These are phyloP conservation scores for Ophion costatus DNA, from an alignment of 2,888 invertebrate genomes.

Conservation along the genomic window DNA sequence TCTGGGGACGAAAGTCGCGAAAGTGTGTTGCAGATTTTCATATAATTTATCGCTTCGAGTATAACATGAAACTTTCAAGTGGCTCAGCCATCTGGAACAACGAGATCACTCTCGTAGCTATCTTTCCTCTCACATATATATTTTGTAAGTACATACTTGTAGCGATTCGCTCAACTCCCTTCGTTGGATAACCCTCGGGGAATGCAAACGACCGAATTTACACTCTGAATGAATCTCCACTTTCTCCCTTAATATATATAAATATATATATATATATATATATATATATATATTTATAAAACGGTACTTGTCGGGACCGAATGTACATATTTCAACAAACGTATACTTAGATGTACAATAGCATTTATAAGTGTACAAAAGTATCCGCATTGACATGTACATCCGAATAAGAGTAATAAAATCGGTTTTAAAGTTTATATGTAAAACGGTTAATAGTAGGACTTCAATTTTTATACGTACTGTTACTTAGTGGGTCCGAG, in stretches of 20 bases:
- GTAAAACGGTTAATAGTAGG: too few species aligned
- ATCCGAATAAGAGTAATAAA: too few species aligned
- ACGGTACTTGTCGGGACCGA: too few species aligned
- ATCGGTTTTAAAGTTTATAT: too few species aligned
- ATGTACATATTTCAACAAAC: too few species aligned
- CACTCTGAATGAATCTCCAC: constrained; percentile 17
- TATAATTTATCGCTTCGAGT: constrained; percentile 40
- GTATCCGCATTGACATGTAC: too few species aligned
- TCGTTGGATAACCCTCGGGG: constrained; percentile 41
- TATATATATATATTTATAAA: too few species aligned
- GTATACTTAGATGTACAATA: too few species aligned
- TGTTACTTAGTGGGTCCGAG: too few species aligned
- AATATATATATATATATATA: background rate
- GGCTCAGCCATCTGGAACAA: constrained; percentile 49
- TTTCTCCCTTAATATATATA: background rate
- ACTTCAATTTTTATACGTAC: too few species aligned
- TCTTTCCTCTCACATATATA: constrained; percentile 9
- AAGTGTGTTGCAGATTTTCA: constrained; percentile 37
- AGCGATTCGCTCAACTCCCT: constrained; percentile 22
- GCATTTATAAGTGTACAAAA: too few species aligned
- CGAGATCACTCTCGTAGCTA: constrained; percentile 38
- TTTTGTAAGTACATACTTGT: constrained; percentile 13
- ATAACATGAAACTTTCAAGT: constrained; percentile 31
- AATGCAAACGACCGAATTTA: constrained; percentile 57
- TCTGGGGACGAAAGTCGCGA: background rate